Conservation (phyloP, 1,140 invertebrate species). For the Drosophila triauraria region DNA sequence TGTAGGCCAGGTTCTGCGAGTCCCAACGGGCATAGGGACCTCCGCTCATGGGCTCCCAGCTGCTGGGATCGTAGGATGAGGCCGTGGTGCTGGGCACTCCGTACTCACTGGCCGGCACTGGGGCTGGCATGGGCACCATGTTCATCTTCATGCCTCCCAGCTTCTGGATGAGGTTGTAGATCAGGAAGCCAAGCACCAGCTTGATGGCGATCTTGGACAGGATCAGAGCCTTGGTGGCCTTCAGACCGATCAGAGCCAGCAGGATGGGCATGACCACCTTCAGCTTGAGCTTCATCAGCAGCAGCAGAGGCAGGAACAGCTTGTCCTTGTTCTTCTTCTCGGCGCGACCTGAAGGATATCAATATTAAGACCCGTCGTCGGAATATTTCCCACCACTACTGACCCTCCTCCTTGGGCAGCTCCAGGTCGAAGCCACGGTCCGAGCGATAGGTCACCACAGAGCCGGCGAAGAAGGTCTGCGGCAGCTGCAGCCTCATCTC, state of each 20-base stretch:
- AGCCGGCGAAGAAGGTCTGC: constrained; percentile 89
- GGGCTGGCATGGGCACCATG: constrained; percentile 87
- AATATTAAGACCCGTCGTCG: constrained; percentile 26
- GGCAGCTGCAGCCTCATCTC: constrained; percentile 90
- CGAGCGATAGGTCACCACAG: constrained; percentile 89
- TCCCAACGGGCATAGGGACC: constrained; percentile 92
- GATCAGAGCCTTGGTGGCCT: constrained; percentile 92
- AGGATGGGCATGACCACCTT: constrained; percentile 94
- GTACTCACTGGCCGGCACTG: constrained; percentile 87
- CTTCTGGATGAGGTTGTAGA: constrained; percentile 91
- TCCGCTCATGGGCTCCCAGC: constrained; percentile 88
- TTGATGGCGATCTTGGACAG: constrained; percentile 93
- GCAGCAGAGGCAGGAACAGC: constrained; percentile 90
- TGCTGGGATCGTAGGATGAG: constrained; percentile 88
- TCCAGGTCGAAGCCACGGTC: constrained; percentile 89
- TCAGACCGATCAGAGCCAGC: constrained; percentile 91
- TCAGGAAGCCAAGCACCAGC: constrained; percentile 91
- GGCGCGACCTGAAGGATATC: constrained; percentile 60
- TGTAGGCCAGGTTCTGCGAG: constrained; percentile 91
- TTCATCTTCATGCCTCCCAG: constrained; percentile 90
- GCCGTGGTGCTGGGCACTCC: constrained; percentile 88
- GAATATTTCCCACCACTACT: constrained; percentile 11
- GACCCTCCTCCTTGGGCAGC: constrained; percentile 86
- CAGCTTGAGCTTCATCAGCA: constrained; percentile 92
- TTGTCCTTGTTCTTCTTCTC: constrained; percentile 90